A percentile compares a stretch with the other conserved stretches of the same genome.
Conservation (phyloP, 2,888 invertebrate species). For the Torymus aiolomorphi region DNA sequence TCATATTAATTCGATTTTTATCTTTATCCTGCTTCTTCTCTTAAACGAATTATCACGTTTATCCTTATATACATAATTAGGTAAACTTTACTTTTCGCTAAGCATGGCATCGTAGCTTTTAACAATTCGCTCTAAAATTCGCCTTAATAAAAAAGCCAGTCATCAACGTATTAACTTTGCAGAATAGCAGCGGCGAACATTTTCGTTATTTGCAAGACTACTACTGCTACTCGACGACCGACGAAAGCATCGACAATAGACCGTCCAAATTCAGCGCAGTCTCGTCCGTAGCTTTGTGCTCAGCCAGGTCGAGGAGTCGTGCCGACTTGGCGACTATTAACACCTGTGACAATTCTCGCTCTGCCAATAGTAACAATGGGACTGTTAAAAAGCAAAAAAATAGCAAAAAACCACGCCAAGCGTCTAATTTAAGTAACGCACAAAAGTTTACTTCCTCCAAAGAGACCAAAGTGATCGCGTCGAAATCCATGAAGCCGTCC, state of each 20-base stretch:
- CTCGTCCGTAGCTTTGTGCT: not conserved
- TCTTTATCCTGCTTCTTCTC: constrained; percentile 58
- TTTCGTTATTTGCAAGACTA: constrained; percentile 18
- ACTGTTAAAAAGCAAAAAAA: constrained; percentile 68
- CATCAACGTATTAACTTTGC: constrained; percentile 42
- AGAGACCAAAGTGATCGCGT: constrained; percentile 9
- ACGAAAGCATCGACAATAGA: constrained; percentile 7
- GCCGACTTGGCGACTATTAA: not conserved
- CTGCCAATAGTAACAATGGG: constrained; percentile 10
- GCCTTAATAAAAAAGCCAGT: constrained; percentile 1
- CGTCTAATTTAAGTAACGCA: not conserved
- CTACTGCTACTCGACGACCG: not conserved
- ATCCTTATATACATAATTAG: not conserved
- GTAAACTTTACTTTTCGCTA: constrained; percentile 22
- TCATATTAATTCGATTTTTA: constrained; percentile 50
- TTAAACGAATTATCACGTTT: constrained; percentile 11
- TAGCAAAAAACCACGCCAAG: constrained; percentile 64
- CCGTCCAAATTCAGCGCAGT: not conserved
- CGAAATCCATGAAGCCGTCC: not conserved
- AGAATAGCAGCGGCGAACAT: constrained; percentile 34
- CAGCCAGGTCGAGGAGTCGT: not conserved
- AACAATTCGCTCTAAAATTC: not conserved
- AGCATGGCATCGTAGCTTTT: constrained; percentile 23
- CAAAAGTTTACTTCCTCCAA: not conserved
- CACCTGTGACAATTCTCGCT: not conserved